These are phyloP conservation scores for Amiota communis DNA, from an alignment of 2,888 invertebrate species.

Conservation along the genomic window DNA sequence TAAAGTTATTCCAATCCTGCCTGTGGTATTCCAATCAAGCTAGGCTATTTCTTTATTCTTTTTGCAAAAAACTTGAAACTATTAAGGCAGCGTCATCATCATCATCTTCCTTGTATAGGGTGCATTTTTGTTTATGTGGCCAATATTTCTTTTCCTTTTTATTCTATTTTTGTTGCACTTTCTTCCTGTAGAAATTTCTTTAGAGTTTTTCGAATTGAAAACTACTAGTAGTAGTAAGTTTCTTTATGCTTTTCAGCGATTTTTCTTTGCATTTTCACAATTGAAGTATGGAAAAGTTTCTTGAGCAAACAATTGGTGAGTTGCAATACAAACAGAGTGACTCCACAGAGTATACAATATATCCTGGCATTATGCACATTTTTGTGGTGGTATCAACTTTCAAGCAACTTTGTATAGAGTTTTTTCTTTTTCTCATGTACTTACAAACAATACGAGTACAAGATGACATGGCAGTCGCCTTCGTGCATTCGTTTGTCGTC, in stretches of 20 bases:
- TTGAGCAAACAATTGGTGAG: conserved; percentile 31
- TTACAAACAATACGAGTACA: background rate
- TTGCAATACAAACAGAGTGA: conserved; percentile 11
- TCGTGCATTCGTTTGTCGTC: background rate
- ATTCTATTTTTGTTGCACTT: background rate
- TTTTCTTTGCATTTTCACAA: conserved; percentile 24
- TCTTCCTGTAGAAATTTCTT: background rate
- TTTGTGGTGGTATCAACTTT: conserved; percentile 28
- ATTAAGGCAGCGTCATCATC: no score
- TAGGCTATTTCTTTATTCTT: no score
- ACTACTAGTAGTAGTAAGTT: background rate
- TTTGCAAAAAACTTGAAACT: no score
- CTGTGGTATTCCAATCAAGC: no score
- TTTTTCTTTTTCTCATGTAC: conserved; percentile 29
- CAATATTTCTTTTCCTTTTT: background rate
- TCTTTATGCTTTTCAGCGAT: background rate
- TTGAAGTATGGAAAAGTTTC: conserved; percentile 29
- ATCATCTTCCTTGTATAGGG: no score
- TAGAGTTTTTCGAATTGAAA: conserved; percentile 9
- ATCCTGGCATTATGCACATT: conserved; percentile 34
- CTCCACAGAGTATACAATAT: background rate
- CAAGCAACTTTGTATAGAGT: conserved; percentile 28
- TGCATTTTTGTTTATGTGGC: no score
- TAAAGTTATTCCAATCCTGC: no score
- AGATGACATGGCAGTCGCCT: conserved; percentile 32